Evolutionary conservation across 2,797 vertebrate genomes (phyloP).

Genomic region (Phyllotis vaccarum): DNA sequence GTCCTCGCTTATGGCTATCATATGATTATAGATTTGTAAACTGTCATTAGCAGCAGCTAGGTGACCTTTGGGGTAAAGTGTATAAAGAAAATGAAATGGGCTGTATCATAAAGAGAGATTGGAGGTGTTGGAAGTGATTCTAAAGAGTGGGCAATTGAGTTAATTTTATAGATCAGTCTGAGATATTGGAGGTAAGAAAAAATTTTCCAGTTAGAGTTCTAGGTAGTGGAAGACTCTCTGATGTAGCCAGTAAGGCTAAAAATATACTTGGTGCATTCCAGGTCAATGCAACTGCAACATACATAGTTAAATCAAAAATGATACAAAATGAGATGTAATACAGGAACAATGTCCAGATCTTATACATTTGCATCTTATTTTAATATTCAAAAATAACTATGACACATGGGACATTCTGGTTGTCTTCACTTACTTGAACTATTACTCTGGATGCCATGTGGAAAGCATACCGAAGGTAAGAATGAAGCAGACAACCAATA

Average conservation of each 20-base stretch:
- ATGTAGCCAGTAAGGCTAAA: background rate
- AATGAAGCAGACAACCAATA: background rate
- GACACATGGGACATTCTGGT: background rate
- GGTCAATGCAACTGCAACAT: background rate
- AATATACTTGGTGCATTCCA: background rate
- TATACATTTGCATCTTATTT: background rate
- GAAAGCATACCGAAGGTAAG: background rate
- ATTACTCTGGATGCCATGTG: background rate
- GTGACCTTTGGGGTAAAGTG: background rate
- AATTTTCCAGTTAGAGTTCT: background rate
- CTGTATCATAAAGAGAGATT: background rate
- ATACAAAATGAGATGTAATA: background rate
- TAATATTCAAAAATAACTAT: background rate
- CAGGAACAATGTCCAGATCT: background rate
- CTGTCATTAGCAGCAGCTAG: background rate
- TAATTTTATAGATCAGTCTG: background rate
- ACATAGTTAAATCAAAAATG: background rate
- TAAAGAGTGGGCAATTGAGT: background rate
- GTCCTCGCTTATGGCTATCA: background rate
- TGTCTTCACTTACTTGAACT: conserved; percentile 13
- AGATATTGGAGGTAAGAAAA: background rate
- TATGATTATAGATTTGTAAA: background rate
- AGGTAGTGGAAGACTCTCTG: background rate
- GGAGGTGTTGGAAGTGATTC: background rate
- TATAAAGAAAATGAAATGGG: background rate